Conservation (phyloP, 2,888 invertebrate genomes). For the Epinotia ramella region DNA sequence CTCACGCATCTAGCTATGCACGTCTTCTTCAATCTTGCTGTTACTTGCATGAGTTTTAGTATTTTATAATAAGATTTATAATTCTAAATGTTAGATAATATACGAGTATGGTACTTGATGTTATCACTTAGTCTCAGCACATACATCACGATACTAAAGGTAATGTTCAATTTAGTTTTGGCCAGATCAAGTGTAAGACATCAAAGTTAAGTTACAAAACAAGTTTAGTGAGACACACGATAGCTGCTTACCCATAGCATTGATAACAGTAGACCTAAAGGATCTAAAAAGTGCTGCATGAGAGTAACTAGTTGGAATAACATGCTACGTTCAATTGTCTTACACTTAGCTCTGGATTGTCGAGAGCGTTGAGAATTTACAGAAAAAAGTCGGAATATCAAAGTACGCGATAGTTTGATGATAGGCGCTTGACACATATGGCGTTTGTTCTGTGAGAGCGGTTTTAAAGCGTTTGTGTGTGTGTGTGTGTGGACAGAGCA, state of each 20-base stretch:
- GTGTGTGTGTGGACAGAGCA: slow-evolving; percentile 92
- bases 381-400: slow-evolving; percentile 52
- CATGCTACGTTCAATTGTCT: slow-evolving; percentile 63
- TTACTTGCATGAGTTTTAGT: slow-evolving; percentile 80
- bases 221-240: slow-evolving; percentile 49
- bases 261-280: slow-evolving; percentile 61
- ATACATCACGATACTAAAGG: slow-evolving; percentile 79
- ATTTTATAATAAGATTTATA: slow-evolving; percentile 68
- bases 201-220: slow-evolving; percentile 43
- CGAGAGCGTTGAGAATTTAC: slow-evolving; percentile 86
- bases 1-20: slow-evolving; percentile 85
- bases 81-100: slow-evolving; percentile 79
- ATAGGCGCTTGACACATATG: slow-evolving; percentile 74
- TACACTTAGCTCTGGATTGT: slow-evolving; percentile 81
- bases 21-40: slow-evolving; percentile 81
- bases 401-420: slow-evolving; percentile 55
- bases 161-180: slow-evolving; percentile 69
- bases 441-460: slow-evolving; percentile 57
- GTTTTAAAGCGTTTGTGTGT: slow-evolving; percentile 70
- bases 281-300: slow-evolving; percentile 66
- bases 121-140: slow-evolving; percentile 82
- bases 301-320: slow-evolving; percentile 64
- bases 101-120: slow-evolving; percentile 66
- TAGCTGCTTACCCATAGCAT: slow-evolving; percentile 67
- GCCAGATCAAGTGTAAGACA: slow-evolving; percentile 82